These are phyloP conservation scores for Drosophila tani DNA, from an alignment of 1,140 invertebrate genomes.

Conservation along the genomic window DNA sequence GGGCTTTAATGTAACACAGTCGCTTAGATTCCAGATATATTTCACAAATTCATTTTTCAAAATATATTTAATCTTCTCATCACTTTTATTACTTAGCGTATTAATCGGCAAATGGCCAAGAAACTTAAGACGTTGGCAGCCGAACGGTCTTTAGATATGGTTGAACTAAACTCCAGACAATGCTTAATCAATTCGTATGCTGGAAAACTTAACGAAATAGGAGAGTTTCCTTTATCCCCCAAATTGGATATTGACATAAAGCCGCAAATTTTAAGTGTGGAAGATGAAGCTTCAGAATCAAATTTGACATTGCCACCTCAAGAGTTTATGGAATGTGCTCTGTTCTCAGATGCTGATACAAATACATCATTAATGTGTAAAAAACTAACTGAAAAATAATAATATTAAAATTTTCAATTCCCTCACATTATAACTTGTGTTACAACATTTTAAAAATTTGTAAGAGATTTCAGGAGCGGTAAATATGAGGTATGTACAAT, in stretches of 20 bases:
- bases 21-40: too few relatives aligned
- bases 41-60: too few relatives aligned
- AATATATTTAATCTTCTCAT: not conserved
- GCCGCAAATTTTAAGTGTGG: not conserved
- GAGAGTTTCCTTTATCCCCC: not conserved
- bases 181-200: constrained; percentile 46
- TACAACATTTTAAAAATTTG: not conserved
- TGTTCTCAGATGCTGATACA: constrained; percentile 37
- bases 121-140: constrained; percentile 48
- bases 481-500: too few relatives aligned
- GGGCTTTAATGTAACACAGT: too few relatives aligned
- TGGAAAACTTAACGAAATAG: constrained; percentile 30
- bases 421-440: not conserved
- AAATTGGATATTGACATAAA: not conserved
- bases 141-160: constrained; percentile 52
- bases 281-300: not conserved
- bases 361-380: constrained; percentile 44
- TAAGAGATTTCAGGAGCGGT: too few relatives aligned
- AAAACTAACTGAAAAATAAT: constrained; percentile 13
- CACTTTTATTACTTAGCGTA: constrained; percentile 26
- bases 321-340: constrained; percentile 39
- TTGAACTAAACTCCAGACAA: constrained; percentile 52
- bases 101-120: constrained; percentile 56
- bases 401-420: not conserved
- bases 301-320: not conserved